Base-by-base conservation (phyloP, 1,140 invertebrate genomes). In the Magallana gigas region DNA sequence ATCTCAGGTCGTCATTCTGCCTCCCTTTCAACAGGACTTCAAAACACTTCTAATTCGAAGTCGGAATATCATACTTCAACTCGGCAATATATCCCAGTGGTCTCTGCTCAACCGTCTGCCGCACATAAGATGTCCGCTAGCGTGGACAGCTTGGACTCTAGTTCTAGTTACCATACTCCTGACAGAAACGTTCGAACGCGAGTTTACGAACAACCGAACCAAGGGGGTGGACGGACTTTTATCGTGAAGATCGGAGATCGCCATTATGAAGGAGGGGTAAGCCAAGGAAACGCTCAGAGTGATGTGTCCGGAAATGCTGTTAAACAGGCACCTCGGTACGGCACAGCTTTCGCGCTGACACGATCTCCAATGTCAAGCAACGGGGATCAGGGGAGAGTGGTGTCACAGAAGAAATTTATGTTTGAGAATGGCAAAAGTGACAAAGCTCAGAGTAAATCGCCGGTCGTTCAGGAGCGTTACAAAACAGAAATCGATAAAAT, bases 401-500 rank as follows among this genome's bases (percentile, higher is more conserved):
- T 94, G 12, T 92, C 90, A 0, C 92, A 93, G 36, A 91, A 92
- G 59, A 94, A 94, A 86, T 87, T 91, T 83, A 91, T 91, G 87
- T 93, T 94, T 91, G 93, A 94, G 87, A 82, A 85, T 12, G 89
- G 91, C 57, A 86, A 85, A 85, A 90, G 89, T 83, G 91, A 92
- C 83, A 89, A 89, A 58, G 88, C 83, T 62, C 87, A 81, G 12
- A 87, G 90, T 57, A 36, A 82, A 9, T 12, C 18, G 1, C 60
- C 64, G 3, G 29, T 87, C 3, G 36, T 48, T 5, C 36, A 48
- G 4, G 91, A 90, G 76, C 88, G 91, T 36, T 92, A 92, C 62
- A 92, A 91, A 91, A 91, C 92, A 56, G 93, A 94, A 83, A 92
- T 94, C 64, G 90, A 94, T 80, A 92, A 93, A 89, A 90, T 94